Evolutionary conservation across 1,140 invertebrate species (phyloP), one percentile per base, ranked within the genome.

Genomic region (Drosophila nigromelanica): DNA sequence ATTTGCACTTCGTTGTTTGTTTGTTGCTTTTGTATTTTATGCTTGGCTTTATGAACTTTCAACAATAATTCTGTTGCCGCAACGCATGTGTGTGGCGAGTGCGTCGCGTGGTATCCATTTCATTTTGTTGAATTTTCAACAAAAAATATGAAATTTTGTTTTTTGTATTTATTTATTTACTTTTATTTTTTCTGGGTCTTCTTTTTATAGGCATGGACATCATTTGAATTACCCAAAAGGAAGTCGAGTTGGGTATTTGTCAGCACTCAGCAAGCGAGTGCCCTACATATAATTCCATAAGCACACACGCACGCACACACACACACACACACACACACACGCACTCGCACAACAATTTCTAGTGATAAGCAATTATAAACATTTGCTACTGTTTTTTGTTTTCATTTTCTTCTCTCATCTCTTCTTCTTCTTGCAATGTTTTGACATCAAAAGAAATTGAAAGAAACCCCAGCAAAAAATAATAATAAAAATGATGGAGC

Each of bases 371-470:
- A 87, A 86, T 78, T 87, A 73, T 74, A 78, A 76, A 78, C 71
- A 82, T 87, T 78, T 78, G 71, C 73, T 67, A 70, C 71, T 56
- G 54, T 56, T 11, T 56, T 50, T 58, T 63, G 54, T 27, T 50
- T 15, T 37, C 12, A 10, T 37, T 24, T 66, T 12, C 39, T n/a
- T 45, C 39, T 62, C 39, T 64, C 37, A 47, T 43, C 37, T 58
- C n/a, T 52, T 10, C 11, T 42, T 21, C 39, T n/a, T n/a, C n/a
- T 33, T 63, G 24, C 42, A 5, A 59, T 67, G 56, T 77, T 81
- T 87, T 87, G 82, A 87, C 82, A 81, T 86, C 76, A 87, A 87
- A 86, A 59, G 82, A 76, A 86, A 80, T 78, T 68, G 77, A 73
- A 64, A 78, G 70, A 85, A 86, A 60, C 69, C 77, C 69, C 77